Evolutionary conservation across 1,140 invertebrate species (phyloP), one percentile per base, ranked within the genome.

Genomic region (Nomia melanderi): DNA sequence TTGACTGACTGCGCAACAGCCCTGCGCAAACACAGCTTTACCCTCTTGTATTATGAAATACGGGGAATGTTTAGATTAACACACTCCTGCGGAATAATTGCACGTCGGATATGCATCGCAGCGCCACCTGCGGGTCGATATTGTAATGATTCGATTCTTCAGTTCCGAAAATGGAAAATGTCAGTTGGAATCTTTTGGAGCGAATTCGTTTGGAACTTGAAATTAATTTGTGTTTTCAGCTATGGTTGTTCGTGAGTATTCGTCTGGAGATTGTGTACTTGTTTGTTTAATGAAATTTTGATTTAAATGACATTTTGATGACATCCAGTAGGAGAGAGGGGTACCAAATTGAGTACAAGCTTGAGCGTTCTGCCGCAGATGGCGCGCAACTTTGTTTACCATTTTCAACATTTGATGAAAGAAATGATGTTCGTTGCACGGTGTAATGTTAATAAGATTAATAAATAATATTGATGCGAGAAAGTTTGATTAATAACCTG

Each of bases 1-100:
- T 76, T 69, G 23, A 47, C 54, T 69, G 31, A 76, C 64, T 85
- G 53, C n/a, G 80, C 77, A 74, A 70, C 84, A 27, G 41, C 82
- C 63, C 70, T 73, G 82, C 82, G 78, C 83, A 84, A 44, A 77
- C 82, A 78, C 78, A 73, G 56, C 50, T 59, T 74, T 69, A 64
- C 47, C 47, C 78, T 50, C 25, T 41, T 36, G n/a, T 4, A 20
- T 27, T 44, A 56, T 53, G 5, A 25, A 65, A 5, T 11, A 8
- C 5, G 8, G n/a, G 12, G 27, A 39, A 41, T n/a, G 33, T 29
- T 6, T 36, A 77, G 78, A 65, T 50, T 31, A n/a, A n/a, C 17
- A n/a, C 47, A 50, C 47, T n/a, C n/a, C 4, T 17, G 4, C 20
- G 20, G 5, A n/a, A 50, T 50, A 50, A 50, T 50, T 50, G 17